Evolutionary conservation across 1,140 invertebrate genomes (phyloP).

Genomic region (Hesperophylax magnus): DNA sequence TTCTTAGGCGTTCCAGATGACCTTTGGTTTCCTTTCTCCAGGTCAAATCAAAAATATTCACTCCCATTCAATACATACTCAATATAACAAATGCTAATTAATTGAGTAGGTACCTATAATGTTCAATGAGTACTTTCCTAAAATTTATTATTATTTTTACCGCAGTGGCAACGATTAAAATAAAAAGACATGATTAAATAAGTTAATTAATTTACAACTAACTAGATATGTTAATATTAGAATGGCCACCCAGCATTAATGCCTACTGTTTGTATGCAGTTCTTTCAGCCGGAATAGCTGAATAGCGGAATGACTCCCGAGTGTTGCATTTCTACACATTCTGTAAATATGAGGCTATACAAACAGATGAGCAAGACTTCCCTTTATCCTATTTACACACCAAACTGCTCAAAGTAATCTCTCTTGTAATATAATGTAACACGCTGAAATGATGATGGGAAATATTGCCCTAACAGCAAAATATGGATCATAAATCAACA

Average conservation of each 20-base stretch:
- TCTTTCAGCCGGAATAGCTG: too few relatives aligned
- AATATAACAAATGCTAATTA: slow-evolving; percentile 8
- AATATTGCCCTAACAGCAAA: not conserved
- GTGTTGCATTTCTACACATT: not conserved
- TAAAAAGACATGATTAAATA: slow-evolving; percentile 3
- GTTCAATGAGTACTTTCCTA: not conserved
- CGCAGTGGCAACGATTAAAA: slow-evolving; percentile 12
- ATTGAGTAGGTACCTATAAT: not conserved
- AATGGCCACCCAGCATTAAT: not conserved
- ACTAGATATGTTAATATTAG: slow-evolving; percentile 48
- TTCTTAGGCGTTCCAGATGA: slow-evolving; percentile 12
- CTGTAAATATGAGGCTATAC: too few relatives aligned
- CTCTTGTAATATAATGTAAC: not conserved
- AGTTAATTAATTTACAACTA: slow-evolving; percentile 16
- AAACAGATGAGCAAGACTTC: not conserved
- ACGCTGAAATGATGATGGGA: too few relatives aligned
- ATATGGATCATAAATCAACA: slow-evolving; percentile 38
- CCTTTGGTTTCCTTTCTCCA: not conserved
- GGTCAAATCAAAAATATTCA: slow-evolving; percentile 1
- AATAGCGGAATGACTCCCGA: too few relatives aligned
- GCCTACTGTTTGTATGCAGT: not conserved
- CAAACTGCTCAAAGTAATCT: slow-evolving; percentile 23
- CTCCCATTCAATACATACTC: slow-evolving; percentile 12
- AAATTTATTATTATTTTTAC: slow-evolving; percentile 21
- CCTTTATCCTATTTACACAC: slow-evolving; percentile 8